Evolutionary conservation across 2,797 vertebrate genomes (phyloP).

Genomic region (Enteromius treurensis): DNA sequence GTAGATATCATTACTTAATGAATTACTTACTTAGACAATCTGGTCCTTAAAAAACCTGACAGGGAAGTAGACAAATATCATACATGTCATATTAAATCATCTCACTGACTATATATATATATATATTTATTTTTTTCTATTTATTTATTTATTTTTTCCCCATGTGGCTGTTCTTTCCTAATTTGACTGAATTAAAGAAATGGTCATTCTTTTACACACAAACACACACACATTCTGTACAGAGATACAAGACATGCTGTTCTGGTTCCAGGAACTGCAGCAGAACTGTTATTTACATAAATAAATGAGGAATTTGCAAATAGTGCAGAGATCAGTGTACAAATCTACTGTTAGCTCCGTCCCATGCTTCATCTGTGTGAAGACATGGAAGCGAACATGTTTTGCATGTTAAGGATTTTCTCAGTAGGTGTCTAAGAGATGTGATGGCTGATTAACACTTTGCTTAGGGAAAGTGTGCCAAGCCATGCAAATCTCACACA

Average conservation of each 20-base stretch:
- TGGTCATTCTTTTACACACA: not conserved
- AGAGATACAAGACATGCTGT: conserved; percentile 23
- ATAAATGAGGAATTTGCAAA: conserved; percentile 56
- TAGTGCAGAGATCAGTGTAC: conserved; percentile 47
- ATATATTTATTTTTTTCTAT: no score
- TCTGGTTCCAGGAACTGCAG: conserved; percentile 55
- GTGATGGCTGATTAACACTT: conserved; percentile 58
- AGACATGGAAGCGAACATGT: conserved; percentile 30
- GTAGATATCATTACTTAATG: not conserved
- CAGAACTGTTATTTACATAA: conserved; percentile 53
- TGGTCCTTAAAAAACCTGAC: no score
- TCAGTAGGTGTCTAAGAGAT: conserved; percentile 60
- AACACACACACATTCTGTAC: conserved; percentile 6
- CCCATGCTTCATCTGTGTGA: not conserved
- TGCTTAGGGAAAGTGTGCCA: conserved; percentile 60
- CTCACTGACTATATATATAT: no score
- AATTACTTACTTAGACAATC: not conserved
- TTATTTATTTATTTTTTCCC: no score
- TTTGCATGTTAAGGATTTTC: conserved; percentile 63
- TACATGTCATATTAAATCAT: no score
- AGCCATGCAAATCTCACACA: conserved; percentile 58
- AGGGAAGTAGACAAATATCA: no score
- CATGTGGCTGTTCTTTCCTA: not conserved
- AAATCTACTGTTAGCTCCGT: conserved; percentile 53
- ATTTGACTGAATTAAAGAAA: not conserved